Conservation (phyloP, 2,797 vertebrate species). For the Mormyrops boulengeri region DNA sequence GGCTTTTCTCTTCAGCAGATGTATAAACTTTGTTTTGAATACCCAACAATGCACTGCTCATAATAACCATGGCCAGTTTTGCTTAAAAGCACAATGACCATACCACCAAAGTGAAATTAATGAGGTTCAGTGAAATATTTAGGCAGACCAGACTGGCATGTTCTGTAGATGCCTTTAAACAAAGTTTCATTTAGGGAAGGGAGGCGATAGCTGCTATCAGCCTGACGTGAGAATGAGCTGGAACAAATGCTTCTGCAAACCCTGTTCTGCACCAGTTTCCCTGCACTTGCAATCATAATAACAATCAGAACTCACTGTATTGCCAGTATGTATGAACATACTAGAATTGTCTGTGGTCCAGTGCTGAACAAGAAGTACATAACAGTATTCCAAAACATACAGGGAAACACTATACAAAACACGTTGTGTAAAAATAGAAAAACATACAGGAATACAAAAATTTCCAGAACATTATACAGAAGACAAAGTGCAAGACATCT, state of each 20-base stretch:
- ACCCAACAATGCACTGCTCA: constrained; percentile 45
- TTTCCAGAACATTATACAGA: not conserved
- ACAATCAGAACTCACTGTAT: not conserved
- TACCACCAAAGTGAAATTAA: constrained; percentile 60
- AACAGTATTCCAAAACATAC: not conserved
- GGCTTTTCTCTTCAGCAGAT: constrained; percentile 26
- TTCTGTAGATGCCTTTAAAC: constrained; percentile 44
- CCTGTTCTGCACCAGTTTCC: not conserved
- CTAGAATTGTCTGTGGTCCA: not conserved
- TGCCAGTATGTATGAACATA: not conserved
- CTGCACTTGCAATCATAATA: not conserved
- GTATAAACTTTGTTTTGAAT: constrained; percentile 27
- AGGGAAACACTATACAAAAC: not conserved
- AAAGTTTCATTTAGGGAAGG: not conserved
- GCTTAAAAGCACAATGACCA: constrained; percentile 48
- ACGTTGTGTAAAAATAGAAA: not conserved
- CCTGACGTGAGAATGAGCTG: not conserved
- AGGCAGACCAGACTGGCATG: constrained; percentile 48
- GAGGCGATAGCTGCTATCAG: not conserved
- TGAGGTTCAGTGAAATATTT: constrained; percentile 63
- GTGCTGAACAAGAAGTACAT: not conserved
- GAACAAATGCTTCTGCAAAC: not conserved
- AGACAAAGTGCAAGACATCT: not conserved
- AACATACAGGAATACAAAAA: not conserved
- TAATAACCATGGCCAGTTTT: constrained; percentile 47